phyloP scores from a whole-genome alignment of 2,797 vertebrate genomes.

The Mycteria americana region DNA sequence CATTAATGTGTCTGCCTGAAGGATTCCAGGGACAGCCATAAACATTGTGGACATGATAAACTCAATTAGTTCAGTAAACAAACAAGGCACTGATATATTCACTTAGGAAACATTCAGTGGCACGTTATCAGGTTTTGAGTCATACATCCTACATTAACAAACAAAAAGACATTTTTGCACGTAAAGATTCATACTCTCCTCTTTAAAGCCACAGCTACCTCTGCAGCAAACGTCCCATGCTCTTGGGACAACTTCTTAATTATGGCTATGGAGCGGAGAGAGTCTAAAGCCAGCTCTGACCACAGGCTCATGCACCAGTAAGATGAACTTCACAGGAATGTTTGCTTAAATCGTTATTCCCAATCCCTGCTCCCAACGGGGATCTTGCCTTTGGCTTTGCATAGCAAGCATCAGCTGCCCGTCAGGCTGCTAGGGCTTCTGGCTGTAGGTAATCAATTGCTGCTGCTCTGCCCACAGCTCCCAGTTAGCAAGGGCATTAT shows the following conservation, averaged over 20 bases:
- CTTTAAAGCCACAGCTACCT: neutral
- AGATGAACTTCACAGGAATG: neutral
- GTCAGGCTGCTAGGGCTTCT: neutral
- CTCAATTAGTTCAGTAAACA: constrained; percentile 49
- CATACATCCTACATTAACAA: neutral
- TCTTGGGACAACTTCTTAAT: neutral
- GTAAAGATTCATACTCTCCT: neutral
- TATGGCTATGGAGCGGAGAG: neutral
- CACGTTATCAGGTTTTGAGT: neutral
- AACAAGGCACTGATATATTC: constrained; percentile 7
- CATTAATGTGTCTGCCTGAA: constrained; percentile 27
- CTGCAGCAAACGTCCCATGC: neutral
- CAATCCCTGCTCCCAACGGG: neutral
- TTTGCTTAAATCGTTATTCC: neutral
- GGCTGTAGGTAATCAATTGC: neutral
- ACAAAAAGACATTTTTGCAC: neutral
- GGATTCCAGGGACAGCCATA: constrained; percentile 37
- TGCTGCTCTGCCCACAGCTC: neutral
- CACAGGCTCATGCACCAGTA: neutral
- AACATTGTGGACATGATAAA: constrained; percentile 42
- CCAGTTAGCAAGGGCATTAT: neutral
- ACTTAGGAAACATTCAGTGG: neutral
- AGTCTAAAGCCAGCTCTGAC: neutral
- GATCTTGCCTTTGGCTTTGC: neutral
- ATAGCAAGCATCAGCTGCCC: neutral